These are phyloP conservation scores for Drosophila putrida DNA, from an alignment of 2,888 invertebrate genomes.

Conservation along the genomic window DNA sequence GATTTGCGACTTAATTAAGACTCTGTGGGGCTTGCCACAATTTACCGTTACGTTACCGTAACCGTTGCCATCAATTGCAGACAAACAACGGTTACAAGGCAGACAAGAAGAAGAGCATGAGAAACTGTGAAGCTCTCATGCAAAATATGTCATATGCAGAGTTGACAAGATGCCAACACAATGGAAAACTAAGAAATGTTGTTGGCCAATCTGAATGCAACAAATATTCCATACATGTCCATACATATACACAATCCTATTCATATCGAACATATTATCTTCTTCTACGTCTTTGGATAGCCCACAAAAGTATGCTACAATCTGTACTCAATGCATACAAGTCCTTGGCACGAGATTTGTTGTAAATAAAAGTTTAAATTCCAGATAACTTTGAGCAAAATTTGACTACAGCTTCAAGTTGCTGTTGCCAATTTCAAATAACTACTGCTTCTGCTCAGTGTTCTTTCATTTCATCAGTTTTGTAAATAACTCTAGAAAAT, in stretches of 20 bases:
- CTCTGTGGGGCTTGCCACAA: constrained; percentile 19
- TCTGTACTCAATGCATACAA: background rate
- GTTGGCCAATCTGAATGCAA: constrained; percentile 1
- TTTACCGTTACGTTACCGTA: constrained; percentile 22
- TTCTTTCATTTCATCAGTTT: background rate
- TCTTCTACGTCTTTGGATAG: background rate
- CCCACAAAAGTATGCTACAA: constrained; percentile 34
- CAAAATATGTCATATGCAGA: constrained; percentile 33
- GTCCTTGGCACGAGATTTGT: constrained; percentile 2
- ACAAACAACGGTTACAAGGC: constrained; percentile 18
- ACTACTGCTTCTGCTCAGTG: constrained; percentile 16
- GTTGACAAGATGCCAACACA: constrained; percentile 8
- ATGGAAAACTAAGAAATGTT: constrained; percentile 3
- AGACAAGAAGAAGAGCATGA: background rate
- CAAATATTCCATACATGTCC: constrained; percentile 1
- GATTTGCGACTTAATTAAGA: constrained; percentile 51
- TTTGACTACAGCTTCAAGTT: constrained; percentile 15
- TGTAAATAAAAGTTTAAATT: constrained; percentile 15
- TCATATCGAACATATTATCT: constrained; percentile 2
- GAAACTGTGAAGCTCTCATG: background rate
- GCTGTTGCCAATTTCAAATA: background rate
- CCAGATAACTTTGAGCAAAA: constrained; percentile 9
- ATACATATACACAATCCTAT: background rate
- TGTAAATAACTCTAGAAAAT: background rate
- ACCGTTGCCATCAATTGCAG: constrained; percentile 27